Evolutionary conservation across 2,113 vertebrate genomes (phyloP).

Genomic region (Todiramphus saurophagus): DNA sequence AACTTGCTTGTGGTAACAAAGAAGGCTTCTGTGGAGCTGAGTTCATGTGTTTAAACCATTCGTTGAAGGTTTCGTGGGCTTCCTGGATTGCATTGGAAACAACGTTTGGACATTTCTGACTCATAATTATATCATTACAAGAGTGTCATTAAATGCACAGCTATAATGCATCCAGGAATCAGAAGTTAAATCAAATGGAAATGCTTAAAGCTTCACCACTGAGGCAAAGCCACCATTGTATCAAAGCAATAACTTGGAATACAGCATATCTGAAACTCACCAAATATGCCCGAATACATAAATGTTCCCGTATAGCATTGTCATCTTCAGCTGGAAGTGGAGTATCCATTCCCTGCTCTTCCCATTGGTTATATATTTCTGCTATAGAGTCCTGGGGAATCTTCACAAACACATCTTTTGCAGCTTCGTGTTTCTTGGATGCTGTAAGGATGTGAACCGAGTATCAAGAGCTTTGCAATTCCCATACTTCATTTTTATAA

Average conservation of each 20-base stretch:
- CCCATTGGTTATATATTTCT: constrained; percentile 92
- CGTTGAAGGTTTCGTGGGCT: constrained; percentile 95
- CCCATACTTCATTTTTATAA: neutral
- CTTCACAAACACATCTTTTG: constrained; percentile 93
- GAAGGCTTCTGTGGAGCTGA: constrained; percentile 89
- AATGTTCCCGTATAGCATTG: constrained; percentile 93
- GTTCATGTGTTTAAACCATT: constrained; percentile 96
- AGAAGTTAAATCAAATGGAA: neutral
- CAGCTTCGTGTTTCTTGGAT: constrained; percentile 93
- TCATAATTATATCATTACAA: neutral
- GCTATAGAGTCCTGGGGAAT: constrained; percentile 94
- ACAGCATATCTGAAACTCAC: constrained; percentile 69
- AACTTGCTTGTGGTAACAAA: constrained; percentile 83
- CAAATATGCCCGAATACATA: constrained; percentile 95
- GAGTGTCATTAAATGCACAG: neutral
- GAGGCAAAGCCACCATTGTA: neutral
- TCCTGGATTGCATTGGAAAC: constrained; percentile 79
- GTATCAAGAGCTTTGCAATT: constrained; percentile 21
- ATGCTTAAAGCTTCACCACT: neutral
- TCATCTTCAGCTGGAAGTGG: constrained; percentile 89
- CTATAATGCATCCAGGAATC: neutral
- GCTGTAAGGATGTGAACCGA: constrained; percentile 70
- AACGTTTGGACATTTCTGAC: neutral
- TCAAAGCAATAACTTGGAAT: neutral
- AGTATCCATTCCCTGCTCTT: constrained; percentile 83